These are phyloP conservation scores for Sebastes elongatus DNA, from an alignment of 2,797 vertebrate species.

Conservation along the genomic window DNA sequence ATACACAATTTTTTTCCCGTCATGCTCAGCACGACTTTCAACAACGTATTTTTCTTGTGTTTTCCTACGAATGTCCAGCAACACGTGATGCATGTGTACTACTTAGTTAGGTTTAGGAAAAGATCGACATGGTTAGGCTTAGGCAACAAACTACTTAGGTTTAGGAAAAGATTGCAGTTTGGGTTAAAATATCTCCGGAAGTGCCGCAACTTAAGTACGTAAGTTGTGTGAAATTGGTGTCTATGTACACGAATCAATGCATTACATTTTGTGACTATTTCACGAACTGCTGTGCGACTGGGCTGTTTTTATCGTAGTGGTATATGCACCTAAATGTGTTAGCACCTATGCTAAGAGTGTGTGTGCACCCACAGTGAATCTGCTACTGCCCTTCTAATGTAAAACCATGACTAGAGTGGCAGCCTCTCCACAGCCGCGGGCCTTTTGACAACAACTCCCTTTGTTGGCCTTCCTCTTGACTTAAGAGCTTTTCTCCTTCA, in stretches of 20 bases:
- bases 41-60: not conserved
- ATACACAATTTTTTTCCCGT: not conserved
- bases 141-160: too few species aligned
- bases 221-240: too few species aligned
- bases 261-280: too few species aligned
- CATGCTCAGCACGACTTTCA: not conserved
- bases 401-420: slow-evolving; percentile 48
- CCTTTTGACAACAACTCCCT: slow-evolving; percentile 54
- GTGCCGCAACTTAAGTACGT: too few species aligned
- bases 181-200: too few species aligned
- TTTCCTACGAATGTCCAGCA: not conserved
- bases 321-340: not conserved
- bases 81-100: not conserved
- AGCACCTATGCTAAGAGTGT: not conserved
- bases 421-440: slow-evolving; percentile 42
- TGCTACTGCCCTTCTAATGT: slow-evolving; percentile 47
- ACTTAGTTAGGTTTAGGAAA: too few species aligned
- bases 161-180: too few species aligned
- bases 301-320: not conserved
- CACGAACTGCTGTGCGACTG: too few species aligned
- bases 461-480: slow-evolving; percentile 62
- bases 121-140: too few species aligned
- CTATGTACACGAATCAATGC: too few species aligned
- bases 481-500: slow-evolving; percentile 63
- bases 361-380: slow-evolving; percentile 23